phyloP scores from a whole-genome alignment of 1,140 invertebrate genomes.

The Ips typographus region DNA sequence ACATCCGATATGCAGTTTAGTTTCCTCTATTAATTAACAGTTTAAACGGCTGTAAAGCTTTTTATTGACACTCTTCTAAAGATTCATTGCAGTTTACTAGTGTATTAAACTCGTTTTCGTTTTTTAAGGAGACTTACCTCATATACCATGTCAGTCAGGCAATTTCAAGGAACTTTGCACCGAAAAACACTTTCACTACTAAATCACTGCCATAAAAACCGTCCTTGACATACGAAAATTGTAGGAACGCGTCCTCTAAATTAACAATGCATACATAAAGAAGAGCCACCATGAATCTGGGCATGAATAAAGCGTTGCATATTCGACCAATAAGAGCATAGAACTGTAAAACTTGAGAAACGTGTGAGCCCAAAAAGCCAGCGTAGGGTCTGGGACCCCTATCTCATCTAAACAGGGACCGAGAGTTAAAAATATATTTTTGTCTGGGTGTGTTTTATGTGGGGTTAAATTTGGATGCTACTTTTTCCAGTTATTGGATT shows the following conservation, averaged over 20 bases:
- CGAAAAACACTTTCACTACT: background rate
- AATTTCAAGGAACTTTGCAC: too few species aligned
- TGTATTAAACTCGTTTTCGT: background rate
- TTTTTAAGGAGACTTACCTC: background rate
- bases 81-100: constrained; percentile 10
- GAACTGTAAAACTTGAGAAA: constrained; percentile 40
- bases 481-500: background rate
- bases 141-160: too few species aligned
- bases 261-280: constrained; percentile 34
- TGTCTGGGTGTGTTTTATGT: constrained; percentile 20
- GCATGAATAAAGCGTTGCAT: constrained; percentile 42
- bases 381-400: constrained; percentile 23
- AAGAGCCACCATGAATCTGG: constrained; percentile 15
- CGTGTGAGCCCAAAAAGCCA: constrained; percentile 13
- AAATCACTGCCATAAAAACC: constrained; percentile 7
- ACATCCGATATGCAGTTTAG: constrained; percentile 26
- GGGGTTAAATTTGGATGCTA: constrained; percentile 15
- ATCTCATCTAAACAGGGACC: constrained; percentile 20
- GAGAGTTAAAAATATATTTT: constrained; percentile 27
- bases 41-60: constrained; percentile 29
- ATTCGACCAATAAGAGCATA: constrained; percentile 44
- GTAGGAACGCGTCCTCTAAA: constrained; percentile 19
- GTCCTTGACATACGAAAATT: constrained; percentile 24
- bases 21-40: constrained; percentile 33
- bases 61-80: constrained; percentile 26